Percentiles rank a stretch among this genome's conserved stretches.
Conservation (phyloP, 92 coral and sea anemone genomes). For the Phenganax subtilis region DNA sequence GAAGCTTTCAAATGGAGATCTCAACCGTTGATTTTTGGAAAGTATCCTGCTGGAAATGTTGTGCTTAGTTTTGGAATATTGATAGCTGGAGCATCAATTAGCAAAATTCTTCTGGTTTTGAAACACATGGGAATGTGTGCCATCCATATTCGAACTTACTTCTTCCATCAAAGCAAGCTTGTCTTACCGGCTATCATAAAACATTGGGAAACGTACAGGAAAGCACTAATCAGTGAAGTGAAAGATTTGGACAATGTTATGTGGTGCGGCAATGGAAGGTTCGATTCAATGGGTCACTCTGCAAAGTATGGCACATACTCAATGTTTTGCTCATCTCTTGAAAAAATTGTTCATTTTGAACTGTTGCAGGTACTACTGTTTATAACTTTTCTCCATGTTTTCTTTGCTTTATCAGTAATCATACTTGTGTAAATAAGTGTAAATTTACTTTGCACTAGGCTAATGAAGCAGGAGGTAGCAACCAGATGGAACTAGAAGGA, state of each 20-base stretch:
- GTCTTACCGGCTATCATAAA: neutral
- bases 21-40: conserved; percentile 38
- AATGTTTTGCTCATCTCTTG: neutral
- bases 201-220: neutral
- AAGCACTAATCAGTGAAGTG: neutral
- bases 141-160: neutral
- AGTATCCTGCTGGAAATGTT: conserved; percentile 43
- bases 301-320: neutral
- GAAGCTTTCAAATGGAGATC: conserved; percentile 34
- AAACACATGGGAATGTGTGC: neutral
- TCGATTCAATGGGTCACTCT: neutral
- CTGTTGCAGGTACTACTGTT: neutral
- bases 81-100: conserved; percentile 31
- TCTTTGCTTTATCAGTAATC: neutral
- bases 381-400: neutral
- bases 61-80: conserved; percentile 36
- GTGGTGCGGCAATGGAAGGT: neutral
- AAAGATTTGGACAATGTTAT: neutral
- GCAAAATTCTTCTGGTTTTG: conserved; percentile 12
- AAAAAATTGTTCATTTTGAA: conserved; percentile 11
- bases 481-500: conserved; percentile 1
- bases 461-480: neutral
- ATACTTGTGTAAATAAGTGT: no score
- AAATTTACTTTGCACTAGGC: neutral
- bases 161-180: neutral